Conservation (phyloP, 2,888 invertebrate genomes). For the Dynastes maya region DNA sequence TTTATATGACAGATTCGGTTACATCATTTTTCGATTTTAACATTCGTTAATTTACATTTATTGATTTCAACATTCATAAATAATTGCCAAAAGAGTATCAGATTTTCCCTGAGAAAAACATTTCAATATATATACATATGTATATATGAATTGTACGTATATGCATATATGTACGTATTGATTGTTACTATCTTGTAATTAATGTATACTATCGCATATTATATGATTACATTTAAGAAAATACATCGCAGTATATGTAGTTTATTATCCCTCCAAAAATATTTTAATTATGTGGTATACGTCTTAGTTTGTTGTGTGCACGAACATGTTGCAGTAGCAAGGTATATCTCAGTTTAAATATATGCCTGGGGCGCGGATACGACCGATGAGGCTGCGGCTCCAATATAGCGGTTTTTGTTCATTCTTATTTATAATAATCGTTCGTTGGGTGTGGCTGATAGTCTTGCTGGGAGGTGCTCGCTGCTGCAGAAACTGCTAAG, state of each 20-base stretch:
- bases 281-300: constrained; percentile 37
- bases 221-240: background rate
- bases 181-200: background rate
- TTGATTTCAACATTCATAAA: no score
- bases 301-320: constrained; percentile 37
- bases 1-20: no score
- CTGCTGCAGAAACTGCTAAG: constrained; percentile 58
- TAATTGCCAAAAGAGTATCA: no score
- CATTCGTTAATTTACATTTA: no score
- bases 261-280: constrained; percentile 11
- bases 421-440: constrained; percentile 59
- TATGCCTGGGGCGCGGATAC: constrained; percentile 50
- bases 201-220: background rate
- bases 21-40: no score
- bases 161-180: no score
- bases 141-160: no score
- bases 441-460: constrained; percentile 60
- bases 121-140: no score
- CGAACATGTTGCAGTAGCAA: constrained; percentile 46
- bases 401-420: constrained; percentile 58
- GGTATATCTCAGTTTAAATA: constrained; percentile 47
- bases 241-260: background rate
- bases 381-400: constrained; percentile 53
- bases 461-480: constrained; percentile 60
- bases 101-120: no score